Base-by-base conservation (phyloP, 2,888 invertebrate species). In the Drosophila histrio region DNA sequence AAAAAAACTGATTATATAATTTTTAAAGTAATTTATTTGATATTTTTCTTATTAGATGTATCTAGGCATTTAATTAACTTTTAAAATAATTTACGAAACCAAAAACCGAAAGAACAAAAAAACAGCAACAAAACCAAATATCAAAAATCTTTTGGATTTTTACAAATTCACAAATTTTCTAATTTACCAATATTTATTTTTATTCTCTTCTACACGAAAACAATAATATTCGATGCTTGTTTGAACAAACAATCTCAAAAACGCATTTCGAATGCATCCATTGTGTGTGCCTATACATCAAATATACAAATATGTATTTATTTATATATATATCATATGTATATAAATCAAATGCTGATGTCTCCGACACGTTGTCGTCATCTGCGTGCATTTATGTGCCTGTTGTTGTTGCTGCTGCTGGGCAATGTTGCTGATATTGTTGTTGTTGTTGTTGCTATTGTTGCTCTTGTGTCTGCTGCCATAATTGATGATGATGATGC, bases 151-250 rank as follows among this genome's bases (percentile, higher is more conserved):
- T 36, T 63, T 63, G 59, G 73, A 72, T 70, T 77, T 72, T 60
- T 59, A 54, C 26, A 24, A 75, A 70, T 36, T 74, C 75, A 74
- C 46, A 60, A 64, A 63, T 69, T 88, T 89, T 86, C 90, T 90
- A 90, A 90, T 90, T 89, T 87, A 77, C 80, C 77, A 89, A 79
- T 89, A 69, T 89, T 84, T 89, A 84, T 90, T 89, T 90, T 87
- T 90, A 88, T 87, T 90, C 89, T 90, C 89, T 89, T 90, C 90
- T 89, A 83, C 88, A 88, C 88, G 81, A 85, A 86, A 78, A 73
- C 47, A 63, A 63, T 72, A 70, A 67, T 36, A 81, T 72, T 80
- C 77, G 85, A 87, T 83, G 78, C 67, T 84, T 86, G 81, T 79
- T 77, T 77, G 69, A 69, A 76, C 75, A 72, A 43, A 63, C 38